Conservation (phyloP, 1,140 invertebrate genomes). For the Drosophila eugracilis region DNA sequence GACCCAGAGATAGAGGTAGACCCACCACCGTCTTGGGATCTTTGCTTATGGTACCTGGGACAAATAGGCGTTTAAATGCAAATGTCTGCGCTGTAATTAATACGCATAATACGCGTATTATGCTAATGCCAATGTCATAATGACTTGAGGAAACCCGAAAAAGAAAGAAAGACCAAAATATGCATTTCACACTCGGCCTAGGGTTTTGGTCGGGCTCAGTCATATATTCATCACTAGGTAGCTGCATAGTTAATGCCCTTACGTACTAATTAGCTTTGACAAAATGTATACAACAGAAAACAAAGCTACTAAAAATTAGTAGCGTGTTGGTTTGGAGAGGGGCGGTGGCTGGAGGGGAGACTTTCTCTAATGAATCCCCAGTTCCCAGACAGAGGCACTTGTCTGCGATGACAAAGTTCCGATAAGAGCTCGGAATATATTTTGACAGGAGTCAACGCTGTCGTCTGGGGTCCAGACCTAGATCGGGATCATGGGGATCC, state of each 20-base stretch:
- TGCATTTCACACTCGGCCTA: slow-evolving; percentile 68
- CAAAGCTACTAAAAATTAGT: slow-evolving; percentile 78
- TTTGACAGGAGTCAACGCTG: slow-evolving; percentile 71
- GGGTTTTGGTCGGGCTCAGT: slow-evolving; percentile 30
- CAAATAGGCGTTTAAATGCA: slow-evolving; percentile 83
- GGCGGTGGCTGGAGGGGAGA: slow-evolving; percentile 35
- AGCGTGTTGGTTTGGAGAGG: slow-evolving; percentile 24
- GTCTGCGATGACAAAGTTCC: slow-evolving; percentile 64
- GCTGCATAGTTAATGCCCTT: slow-evolving; percentile 72
- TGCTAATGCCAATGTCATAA: slow-evolving; percentile 75
- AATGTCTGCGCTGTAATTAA: slow-evolving; percentile 81
- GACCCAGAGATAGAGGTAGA: no score
- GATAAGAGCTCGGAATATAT: slow-evolving; percentile 71
- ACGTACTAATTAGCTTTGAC: slow-evolving; percentile 83
- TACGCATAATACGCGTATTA: slow-evolving; percentile 83
- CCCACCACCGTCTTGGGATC: slow-evolving; percentile 51
- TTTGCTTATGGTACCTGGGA: slow-evolving; percentile 32
- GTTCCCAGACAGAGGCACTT: slow-evolving; percentile 63
- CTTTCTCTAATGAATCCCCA: slow-evolving; percentile 73
- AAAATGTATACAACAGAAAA: slow-evolving; percentile 63
- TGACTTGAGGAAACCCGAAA: slow-evolving; percentile 54
- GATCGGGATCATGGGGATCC: slow-evolving; percentile 61
- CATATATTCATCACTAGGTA: slow-evolving; percentile 75
- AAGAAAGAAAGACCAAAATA: slow-evolving; percentile 50
- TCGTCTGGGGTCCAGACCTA: slow-evolving; percentile 43